phyloP scores from a whole-genome alignment of 2,113 vertebrate species.

The Pampusana beccarii region DNA sequence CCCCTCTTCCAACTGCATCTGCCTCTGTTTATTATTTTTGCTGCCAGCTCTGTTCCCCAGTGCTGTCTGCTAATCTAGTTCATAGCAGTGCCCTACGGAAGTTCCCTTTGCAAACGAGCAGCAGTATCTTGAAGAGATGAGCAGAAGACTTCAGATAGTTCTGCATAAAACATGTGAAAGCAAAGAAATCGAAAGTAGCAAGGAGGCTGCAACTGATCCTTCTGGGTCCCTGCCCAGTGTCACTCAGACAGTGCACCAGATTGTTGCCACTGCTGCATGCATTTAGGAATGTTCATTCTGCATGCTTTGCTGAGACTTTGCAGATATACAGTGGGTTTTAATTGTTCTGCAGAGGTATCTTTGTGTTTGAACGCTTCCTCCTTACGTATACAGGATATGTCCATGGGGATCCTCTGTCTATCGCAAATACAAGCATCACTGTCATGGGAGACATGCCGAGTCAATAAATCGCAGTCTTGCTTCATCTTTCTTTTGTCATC shows the following conservation, averaged over 20 bases:
- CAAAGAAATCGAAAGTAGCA: not conserved
- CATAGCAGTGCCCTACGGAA: not conserved
- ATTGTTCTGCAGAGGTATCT: not conserved
- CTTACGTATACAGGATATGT: not conserved
- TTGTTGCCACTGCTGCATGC: not conserved
- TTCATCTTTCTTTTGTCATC: conserved; percentile 6
- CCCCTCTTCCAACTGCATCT: conserved; percentile 46
- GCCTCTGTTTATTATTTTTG: conserved; percentile 54
- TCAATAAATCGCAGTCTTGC: not conserved
- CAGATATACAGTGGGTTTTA: not conserved
- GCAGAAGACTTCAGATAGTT: not conserved
- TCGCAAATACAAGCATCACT: not conserved
- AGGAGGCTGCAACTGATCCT: not conserved
- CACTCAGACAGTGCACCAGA: not conserved
- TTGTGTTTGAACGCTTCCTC: not conserved
- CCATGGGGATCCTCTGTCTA: not conserved
- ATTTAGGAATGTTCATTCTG: not conserved
- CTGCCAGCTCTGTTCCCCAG: conserved; percentile 31
- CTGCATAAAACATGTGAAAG: not conserved
- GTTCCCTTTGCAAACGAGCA: not conserved
- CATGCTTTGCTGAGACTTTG: not conserved
- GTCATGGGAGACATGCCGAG: not conserved
- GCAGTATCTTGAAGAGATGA: not conserved
- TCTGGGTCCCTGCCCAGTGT: not conserved
- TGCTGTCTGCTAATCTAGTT: conserved; percentile 3